Evolutionary conservation across 1,140 invertebrate species (phyloP).

Genomic region (Meloidogyne chitwoodi): DNA sequence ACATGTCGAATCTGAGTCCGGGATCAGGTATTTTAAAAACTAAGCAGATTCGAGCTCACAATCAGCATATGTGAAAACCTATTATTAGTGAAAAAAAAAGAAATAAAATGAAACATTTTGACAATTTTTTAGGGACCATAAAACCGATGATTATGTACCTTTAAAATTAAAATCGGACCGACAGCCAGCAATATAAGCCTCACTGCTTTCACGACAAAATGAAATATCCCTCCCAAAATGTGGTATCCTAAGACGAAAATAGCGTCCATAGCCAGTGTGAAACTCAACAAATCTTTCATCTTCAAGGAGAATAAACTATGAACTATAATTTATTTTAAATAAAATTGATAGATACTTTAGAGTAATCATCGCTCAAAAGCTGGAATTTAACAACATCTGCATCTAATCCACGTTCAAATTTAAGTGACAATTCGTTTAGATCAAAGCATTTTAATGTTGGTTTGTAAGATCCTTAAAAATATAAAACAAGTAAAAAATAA

Average conservation of each 20-base stretch:
- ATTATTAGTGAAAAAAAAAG: too few relatives aligned
- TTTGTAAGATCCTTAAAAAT: slow-evolving; percentile 79
- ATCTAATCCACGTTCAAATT: slow-evolving; percentile 97
- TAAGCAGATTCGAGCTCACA: too few relatives aligned
- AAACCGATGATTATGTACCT: too few relatives aligned
- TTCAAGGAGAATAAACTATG: slow-evolving; percentile 66
- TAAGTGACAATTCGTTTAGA: slow-evolving; percentile 87
- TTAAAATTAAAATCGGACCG: slow-evolving; percentile 64
- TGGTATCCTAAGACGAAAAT: slow-evolving; percentile 84
- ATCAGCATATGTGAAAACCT: too few relatives aligned
- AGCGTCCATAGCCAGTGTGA: slow-evolving; percentile 83
- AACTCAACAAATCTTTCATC: slow-evolving; percentile 82
- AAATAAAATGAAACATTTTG: too few relatives aligned
- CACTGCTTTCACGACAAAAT: slow-evolving; percentile 83
- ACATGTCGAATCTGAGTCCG: too few relatives aligned
- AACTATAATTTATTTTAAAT: slow-evolving; percentile 1
- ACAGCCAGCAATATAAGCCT: slow-evolving; percentile 83
- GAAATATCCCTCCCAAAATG: slow-evolving; percentile 89
- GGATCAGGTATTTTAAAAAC: too few relatives aligned
- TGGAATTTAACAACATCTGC: slow-evolving; percentile 75
- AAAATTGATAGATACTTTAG: slow-evolving; percentile 59
- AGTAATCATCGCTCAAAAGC: slow-evolving; percentile 66
- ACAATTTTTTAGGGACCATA: too few relatives aligned
- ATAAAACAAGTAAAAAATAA: slow-evolving; percentile 29
- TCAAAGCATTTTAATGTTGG: slow-evolving; percentile 92